Conservation (phyloP, 2,888 invertebrate genomes). For the Falcaria lacertinaria region DNA sequence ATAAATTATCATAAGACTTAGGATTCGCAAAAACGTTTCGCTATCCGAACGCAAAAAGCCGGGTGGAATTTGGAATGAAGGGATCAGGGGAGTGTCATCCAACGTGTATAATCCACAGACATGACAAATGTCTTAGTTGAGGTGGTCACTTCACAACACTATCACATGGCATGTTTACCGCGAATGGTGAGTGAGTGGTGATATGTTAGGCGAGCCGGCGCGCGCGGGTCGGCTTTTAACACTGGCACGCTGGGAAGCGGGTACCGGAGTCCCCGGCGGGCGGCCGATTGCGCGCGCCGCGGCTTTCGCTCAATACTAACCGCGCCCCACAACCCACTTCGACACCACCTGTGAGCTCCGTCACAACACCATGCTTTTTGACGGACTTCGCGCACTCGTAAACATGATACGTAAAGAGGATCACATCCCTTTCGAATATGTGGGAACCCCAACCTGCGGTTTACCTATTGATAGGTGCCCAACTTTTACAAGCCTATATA, state of each 20-base stretch:
- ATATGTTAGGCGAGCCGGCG: constrained; percentile 44
- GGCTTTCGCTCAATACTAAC: constrained; percentile 48
- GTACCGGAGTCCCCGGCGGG: constrained; percentile 47
- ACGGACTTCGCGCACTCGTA: constrained; percentile 9
- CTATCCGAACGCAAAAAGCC: background rate
- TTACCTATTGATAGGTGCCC: too few species aligned
- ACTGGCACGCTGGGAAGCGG: constrained; percentile 38
- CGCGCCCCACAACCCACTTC: constrained; percentile 62
- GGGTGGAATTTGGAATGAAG: background rate
- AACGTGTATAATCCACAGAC: background rate
- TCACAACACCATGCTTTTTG: constrained; percentile 66
- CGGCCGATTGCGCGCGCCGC: constrained; percentile 59
- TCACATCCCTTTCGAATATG: constrained; percentile 1
- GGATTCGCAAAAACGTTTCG: background rate
- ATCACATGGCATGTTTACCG: constrained; percentile 44
- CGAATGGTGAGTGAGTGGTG: constrained; percentile 23
- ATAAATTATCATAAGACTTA: background rate
- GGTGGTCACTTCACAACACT: constrained; percentile 29
- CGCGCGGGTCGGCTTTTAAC: constrained; percentile 44
- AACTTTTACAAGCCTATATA: too few species aligned
- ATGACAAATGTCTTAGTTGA: background rate
- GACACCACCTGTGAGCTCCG: constrained; percentile 73
- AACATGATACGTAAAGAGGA: constrained; percentile 8
- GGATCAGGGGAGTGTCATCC: background rate
- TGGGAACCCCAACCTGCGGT: too few species aligned